phyloP scores from a whole-genome alignment of 2,797 vertebrate genomes.

The Catostomus latipinnis region DNA sequence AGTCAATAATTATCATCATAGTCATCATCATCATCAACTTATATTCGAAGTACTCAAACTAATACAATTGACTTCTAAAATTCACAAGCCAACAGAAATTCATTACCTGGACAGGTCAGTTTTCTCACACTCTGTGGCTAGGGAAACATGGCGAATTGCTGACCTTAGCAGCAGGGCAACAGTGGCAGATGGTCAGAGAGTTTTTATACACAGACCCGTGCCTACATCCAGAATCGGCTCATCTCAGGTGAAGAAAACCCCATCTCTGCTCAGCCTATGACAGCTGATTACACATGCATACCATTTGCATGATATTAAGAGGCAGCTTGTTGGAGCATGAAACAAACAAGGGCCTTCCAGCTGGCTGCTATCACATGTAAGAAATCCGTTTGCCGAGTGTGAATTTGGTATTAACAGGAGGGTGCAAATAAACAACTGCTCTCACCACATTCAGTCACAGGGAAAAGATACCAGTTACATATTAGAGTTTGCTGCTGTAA shows the following conservation, averaged over 20 bases:
- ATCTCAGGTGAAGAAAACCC: slow-evolving; percentile 67
- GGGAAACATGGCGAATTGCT: slow-evolving; percentile 40
- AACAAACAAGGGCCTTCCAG: slow-evolving; percentile 71
- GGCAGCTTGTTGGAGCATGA: slow-evolving; percentile 66
- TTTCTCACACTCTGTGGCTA: background rate
- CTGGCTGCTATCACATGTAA: slow-evolving; percentile 68
- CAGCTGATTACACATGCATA: slow-evolving; percentile 67
- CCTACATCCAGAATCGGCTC: slow-evolving; percentile 39
- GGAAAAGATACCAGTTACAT: slow-evolving; percentile 22
- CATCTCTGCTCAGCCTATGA: slow-evolving; percentile 59
- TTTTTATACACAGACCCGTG: slow-evolving; percentile 33
- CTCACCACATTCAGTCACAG: slow-evolving; percentile 13
- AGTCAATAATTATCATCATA: too few species aligned
- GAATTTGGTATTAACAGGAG: slow-evolving; percentile 67
- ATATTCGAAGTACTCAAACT: background rate
- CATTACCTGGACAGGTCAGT: background rate
- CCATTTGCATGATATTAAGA: slow-evolving; percentile 74
- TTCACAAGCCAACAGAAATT: background rate
- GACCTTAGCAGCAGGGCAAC: slow-evolving; percentile 35
- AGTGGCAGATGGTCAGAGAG: slow-evolving; percentile 49
- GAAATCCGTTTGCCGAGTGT: slow-evolving; percentile 68
- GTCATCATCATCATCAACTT: too few species aligned
- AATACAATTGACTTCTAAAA: background rate
- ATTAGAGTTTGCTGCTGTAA: slow-evolving; percentile 30
- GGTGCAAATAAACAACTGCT: slow-evolving; percentile 66